phyloP scores from a whole-genome alignment of 1,140 invertebrate genomes.

The Gonatopus flavifemur region DNA sequence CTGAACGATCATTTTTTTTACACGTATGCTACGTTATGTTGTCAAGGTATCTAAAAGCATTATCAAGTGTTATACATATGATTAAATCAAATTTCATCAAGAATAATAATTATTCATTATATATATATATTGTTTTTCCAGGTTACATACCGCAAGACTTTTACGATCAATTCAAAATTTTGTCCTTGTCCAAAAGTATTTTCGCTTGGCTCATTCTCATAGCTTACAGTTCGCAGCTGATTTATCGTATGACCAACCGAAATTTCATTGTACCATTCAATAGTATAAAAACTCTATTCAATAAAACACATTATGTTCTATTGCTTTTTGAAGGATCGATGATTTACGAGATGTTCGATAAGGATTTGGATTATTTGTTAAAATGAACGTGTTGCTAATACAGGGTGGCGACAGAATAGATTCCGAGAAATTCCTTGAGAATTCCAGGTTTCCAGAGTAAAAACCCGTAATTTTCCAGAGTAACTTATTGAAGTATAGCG shows the following conservation, averaged over 20 bases:
- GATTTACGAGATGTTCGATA: background rate
- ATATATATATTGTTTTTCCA: slow-evolving; percentile 10
- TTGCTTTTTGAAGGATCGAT: slow-evolving; percentile 19
- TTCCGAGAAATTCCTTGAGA: no score
- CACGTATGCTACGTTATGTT: slow-evolving; percentile 24
- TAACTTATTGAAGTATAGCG: no score
- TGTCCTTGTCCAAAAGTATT: slow-evolving; percentile 25
- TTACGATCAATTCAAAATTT: slow-evolving; percentile 22
- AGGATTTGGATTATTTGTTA: no score
- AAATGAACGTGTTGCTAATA: no score
- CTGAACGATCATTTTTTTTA: slow-evolving; percentile 36
- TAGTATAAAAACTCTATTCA: slow-evolving; percentile 22
- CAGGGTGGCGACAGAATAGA: no score
- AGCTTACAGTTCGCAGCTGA: slow-evolving; percentile 28
- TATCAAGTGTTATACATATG: background rate
- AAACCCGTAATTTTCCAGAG: no score
- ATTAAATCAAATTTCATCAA: background rate
- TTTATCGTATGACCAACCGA: slow-evolving; percentile 30
- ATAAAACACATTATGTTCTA: slow-evolving; percentile 27
- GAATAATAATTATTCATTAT: no score
- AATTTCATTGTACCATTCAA: slow-evolving; percentile 22
- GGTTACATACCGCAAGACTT: slow-evolving; percentile 18
- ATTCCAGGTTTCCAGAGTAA: no score
- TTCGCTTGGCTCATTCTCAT: slow-evolving; percentile 32
- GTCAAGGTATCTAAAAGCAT: slow-evolving; percentile 21